Conservation (phyloP, 2,113 vertebrate genomes). For the Dicrurus megarhynchus region DNA sequence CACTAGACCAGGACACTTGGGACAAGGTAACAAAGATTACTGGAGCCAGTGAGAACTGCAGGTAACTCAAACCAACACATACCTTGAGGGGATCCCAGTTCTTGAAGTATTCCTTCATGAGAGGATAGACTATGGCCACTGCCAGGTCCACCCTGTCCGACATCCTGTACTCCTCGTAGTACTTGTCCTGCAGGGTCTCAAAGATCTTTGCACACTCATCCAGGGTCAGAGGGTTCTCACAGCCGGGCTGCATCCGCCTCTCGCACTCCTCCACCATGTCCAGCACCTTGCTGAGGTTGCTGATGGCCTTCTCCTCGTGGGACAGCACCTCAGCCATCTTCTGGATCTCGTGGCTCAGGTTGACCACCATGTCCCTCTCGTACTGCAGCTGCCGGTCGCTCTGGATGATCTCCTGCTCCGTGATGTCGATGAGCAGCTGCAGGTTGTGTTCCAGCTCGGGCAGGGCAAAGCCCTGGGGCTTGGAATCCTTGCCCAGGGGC, state of each 20-base stretch:
- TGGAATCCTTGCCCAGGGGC: slow-evolving; percentile 79
- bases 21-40: not conserved
- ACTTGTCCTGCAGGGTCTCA: slow-evolving; percentile 89
- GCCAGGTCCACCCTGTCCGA: slow-evolving; percentile 89
- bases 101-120: slow-evolving; percentile 89
- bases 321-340: slow-evolving; percentile 81
- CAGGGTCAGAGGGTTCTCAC: slow-evolving; percentile 73
- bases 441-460: slow-evolving; percentile 97
- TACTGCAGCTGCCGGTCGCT: slow-evolving; percentile 92
- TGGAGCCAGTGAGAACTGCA: not conserved
- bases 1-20: not conserved
- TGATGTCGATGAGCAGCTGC: slow-evolving; percentile 94
- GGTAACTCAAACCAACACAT: not conserved
- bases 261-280: slow-evolving; percentile 90
- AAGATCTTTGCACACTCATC: slow-evolving; percentile 88
- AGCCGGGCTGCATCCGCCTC: slow-evolving; percentile 72
- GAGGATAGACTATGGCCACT: slow-evolving; percentile 89
- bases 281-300: slow-evolving; percentile 87
- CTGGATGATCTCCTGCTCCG: slow-evolving; percentile 98
- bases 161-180: slow-evolving; percentile 91
- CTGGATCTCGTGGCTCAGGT: slow-evolving; percentile 87
- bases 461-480: slow-evolving; percentile 82
- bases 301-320: slow-evolving; percentile 79
- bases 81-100: slow-evolving; percentile 95
- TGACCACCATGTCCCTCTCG: slow-evolving; percentile 91